Base-by-base conservation (phyloP, 92 coral and sea anemone genomes). In the Plumapathes pennacea region DNA sequence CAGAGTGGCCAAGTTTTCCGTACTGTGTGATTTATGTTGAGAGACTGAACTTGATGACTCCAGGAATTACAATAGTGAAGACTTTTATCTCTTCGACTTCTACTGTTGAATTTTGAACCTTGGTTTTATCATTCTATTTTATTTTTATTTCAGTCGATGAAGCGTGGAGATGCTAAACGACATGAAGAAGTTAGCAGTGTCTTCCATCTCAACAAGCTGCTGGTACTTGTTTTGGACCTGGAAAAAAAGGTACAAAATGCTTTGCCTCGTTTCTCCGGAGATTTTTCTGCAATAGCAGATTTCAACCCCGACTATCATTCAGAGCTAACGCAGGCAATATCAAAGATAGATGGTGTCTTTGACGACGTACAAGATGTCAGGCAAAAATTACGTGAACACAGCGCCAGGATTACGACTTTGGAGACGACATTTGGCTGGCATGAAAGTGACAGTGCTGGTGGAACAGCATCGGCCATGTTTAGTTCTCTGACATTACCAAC, bases 121-220 rank as follows among this genome's bases (percentile, higher is more conserved):
- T n/a, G n/a, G n/a, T n/a, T n/a, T n/a, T n/a, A n/a, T n/a, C n/a
- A n/a, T n/a, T n/a, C n/a, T n/a, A n/a, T n/a, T n/a, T n/a, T n/a
- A n/a, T n/a, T n/a, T 34, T 34, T 34, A 8, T 29, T n/a, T 14
- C 52, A 66, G 73, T 42, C 52, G 43, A 53, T 66, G 73, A 66
- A 42, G 64, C 53, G 22, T 8, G 39, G 52, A 0, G 73, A 66
- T 43, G 73, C 64, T 21, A 66, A 29, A 17, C 29, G 39, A 28
- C 73, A 66, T n/a, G 38, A 54, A 28, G 52, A 66, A 27, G 17
- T 53, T 31, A 13, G 41, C 10, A 30, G 52, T 2, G 29, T 53
- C 10, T 28, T 54, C 15, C 73, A 66, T 37, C 13, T 40, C 32
- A 66, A 66, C 26, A 51, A 52, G 4, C 51, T 66, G 15, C 3